These are phyloP conservation scores for Tridacna crocea DNA, from an alignment of 2,888 invertebrate species.

Conservation along the genomic window DNA sequence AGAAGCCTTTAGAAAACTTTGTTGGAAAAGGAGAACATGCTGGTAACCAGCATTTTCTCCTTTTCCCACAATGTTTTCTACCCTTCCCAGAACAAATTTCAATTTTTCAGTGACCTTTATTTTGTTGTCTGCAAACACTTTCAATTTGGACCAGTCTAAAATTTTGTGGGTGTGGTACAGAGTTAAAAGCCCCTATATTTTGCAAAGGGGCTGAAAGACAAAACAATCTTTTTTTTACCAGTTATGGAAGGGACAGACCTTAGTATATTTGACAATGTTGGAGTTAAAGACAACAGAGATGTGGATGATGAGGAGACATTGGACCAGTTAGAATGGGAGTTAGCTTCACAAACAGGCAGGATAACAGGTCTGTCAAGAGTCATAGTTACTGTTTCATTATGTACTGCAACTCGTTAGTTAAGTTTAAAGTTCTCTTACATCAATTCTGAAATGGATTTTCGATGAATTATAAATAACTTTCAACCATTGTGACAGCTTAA, in stretches of 20 bases:
- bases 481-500: no score
- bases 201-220: not conserved
- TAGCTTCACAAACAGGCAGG: slow-evolving; percentile 80
- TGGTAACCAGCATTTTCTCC: not conserved
- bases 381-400: not conserved
- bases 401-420: not conserved
- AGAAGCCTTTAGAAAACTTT: no score
- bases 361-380: slow-evolving; percentile 69
- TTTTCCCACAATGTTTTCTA: not conserved
- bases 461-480: no score
- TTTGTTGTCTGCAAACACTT: no score
- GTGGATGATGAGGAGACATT: slow-evolving; percentile 77
- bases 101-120: no score
- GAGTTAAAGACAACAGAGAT: slow-evolving; percentile 49
- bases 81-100: no score
- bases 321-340: slow-evolving; percentile 80
- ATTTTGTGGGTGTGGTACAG: not conserved
- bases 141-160: no score
- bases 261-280: slow-evolving; percentile 73
- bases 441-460: no score
- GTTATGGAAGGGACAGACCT: slow-evolving; percentile 82
- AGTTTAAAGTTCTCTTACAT: not conserved
- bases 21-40: not conserved
- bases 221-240: slow-evolving; percentile 47
- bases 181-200: not conserved